Evolutionary conservation across 2,797 vertebrate genomes (phyloP).

Genomic region (Neosilurus hyrtlii): DNA sequence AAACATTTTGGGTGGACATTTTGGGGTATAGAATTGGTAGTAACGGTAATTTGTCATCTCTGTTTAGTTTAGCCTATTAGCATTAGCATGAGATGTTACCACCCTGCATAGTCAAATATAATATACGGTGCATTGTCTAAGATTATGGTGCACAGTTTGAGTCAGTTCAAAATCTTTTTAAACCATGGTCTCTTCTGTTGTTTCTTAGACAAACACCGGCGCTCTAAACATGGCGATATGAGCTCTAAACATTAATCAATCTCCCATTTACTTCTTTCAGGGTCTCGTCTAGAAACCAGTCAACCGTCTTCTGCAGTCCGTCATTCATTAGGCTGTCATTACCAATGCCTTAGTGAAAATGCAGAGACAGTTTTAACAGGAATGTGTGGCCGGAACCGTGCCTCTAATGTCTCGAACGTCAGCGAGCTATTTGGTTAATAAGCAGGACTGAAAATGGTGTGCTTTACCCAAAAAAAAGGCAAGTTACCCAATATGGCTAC

Average conservation of each 20-base stretch:
- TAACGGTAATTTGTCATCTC: constrained; percentile 1
- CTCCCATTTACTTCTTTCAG: background rate
- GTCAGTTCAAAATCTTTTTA: background rate
- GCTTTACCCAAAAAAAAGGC: background rate
- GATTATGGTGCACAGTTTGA: constrained; percentile 12
- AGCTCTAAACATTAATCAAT: background rate
- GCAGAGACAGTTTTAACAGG: background rate
- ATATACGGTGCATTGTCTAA: background rate
- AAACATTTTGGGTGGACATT: background rate
- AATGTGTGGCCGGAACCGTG: background rate
- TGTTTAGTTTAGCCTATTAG: background rate
- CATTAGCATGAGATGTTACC: background rate
- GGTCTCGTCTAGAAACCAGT: background rate
- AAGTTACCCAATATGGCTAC: background rate
- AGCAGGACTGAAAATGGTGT: background rate
- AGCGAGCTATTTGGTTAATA: background rate
- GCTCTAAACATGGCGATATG: background rate
- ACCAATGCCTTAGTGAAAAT: background rate
- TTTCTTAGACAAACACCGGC: background rate
- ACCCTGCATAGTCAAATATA: background rate
- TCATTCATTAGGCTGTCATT: background rate
- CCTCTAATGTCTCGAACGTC: background rate
- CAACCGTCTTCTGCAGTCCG: background rate
- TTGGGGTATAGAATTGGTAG: background rate
- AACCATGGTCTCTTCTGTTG: background rate